phyloP scores from a whole-genome alignment of 2,888 invertebrate species.

The Clitarchus hookeri region DNA sequence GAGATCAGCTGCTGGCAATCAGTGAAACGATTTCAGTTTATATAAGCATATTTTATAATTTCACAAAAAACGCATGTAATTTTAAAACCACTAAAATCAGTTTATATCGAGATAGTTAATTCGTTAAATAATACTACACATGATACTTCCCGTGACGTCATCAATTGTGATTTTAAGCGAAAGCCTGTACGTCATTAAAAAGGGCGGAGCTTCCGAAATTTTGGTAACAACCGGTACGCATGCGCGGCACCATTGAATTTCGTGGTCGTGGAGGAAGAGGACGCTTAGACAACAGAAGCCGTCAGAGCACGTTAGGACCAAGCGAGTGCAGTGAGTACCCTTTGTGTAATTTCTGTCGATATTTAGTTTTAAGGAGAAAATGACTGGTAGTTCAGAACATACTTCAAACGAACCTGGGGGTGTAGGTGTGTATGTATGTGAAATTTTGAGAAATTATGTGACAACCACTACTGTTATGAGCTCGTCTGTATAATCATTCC shows the following conservation, averaged over 20 bases:
- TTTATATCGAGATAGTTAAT: no score
- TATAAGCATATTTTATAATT: no score
- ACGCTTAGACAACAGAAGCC: not conserved
- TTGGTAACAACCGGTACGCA: not conserved
- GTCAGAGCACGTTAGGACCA: not conserved
- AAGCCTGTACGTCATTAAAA: not conserved
- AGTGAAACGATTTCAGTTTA: no score
- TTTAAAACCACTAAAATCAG: no score
- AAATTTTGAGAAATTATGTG: not conserved
- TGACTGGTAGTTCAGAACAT: no score
- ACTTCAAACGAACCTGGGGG: no score
- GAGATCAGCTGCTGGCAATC: no score
- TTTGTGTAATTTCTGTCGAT: not conserved
- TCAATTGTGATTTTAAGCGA: not conserved
- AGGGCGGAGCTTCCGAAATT: not conserved
- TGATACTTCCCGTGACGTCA: not conserved
- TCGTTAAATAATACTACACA: no score
- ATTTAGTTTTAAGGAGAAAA: not conserved
- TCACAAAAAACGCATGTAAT: no score
- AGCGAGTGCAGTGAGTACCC: not conserved
- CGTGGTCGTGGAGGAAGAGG: not conserved
- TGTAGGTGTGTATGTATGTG: not conserved
- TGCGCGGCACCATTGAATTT: constrained; percentile 3
- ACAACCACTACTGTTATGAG: no score
- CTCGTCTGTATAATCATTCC: no score